phyloP scores from a whole-genome alignment of 1,140 invertebrate genomes.

The Schlechtendalia chinensis region DNA sequence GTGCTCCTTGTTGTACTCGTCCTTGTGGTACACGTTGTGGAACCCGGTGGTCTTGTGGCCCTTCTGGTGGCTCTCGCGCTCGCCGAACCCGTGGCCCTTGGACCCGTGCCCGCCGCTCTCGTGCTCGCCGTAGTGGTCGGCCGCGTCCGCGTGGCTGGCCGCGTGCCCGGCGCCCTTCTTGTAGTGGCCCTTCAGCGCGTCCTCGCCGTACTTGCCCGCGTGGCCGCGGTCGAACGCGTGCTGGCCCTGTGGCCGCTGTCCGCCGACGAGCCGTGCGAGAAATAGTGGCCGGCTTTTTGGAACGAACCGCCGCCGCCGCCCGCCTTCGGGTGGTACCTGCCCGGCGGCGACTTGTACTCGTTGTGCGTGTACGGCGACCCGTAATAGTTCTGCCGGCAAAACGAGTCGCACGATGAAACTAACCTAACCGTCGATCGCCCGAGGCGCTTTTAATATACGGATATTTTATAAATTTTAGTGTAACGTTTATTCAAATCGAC shows the following conservation, averaged over 20 bases:
- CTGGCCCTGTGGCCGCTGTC: conserved; percentile 62
- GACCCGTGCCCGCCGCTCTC: conserved; percentile 56
- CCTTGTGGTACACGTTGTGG: conserved; percentile 71
- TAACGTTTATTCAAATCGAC: no score
- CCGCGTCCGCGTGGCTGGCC: conserved; percentile 52
- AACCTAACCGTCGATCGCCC: no score
- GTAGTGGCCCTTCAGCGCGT: conserved; percentile 52
- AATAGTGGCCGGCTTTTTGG: conserved; percentile 58
- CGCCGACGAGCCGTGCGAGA: conserved; percentile 60
- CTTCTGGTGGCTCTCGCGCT: conserved; percentile 60
- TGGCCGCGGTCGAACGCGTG: conserved; percentile 55
- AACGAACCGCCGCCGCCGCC: conserved; percentile 55
- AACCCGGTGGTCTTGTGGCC: conserved; percentile 69
- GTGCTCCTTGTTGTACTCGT: conserved; percentile 73
- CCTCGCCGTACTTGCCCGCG: conserved; percentile 53
- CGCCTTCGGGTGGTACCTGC: conserved; percentile 54
- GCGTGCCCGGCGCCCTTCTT: conserved; percentile 52
- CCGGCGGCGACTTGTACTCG: conserved; percentile 33
- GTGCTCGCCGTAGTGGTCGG: conserved; percentile 56
- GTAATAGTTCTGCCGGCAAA: conserved; percentile 5
- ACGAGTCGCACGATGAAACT: no score
- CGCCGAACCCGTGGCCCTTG: conserved; percentile 51
- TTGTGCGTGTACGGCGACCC: conserved; percentile 38
- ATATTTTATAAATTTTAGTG: no score
- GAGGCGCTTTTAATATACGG: no score